Percentiles rank a stretch among this genome's conserved stretches.
phyloP scores from a whole-genome alignment of 1,140 invertebrate species.

The Zaprionus lachaisei region DNA sequence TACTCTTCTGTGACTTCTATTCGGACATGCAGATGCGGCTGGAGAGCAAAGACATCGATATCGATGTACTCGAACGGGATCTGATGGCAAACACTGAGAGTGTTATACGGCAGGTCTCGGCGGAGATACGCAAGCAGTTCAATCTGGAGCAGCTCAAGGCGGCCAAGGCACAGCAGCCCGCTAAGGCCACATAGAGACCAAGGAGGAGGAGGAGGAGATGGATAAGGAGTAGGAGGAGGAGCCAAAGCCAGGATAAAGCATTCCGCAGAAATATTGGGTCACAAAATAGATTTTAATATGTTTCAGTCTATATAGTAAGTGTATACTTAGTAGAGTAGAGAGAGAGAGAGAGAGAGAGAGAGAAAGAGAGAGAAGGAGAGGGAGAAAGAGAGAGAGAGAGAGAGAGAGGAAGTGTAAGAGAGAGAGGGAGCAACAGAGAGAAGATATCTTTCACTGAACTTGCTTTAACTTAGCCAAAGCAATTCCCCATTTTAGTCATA shows the following conservation, averaged over 20 bases:
- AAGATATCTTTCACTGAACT: not conserved
- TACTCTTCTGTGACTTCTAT: constrained; percentile 83
- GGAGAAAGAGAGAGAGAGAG: not conserved
- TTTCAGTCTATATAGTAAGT: constrained; percentile 5
- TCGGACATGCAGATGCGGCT: constrained; percentile 83
- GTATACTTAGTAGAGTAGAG: not conserved
- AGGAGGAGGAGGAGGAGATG: not conserved
- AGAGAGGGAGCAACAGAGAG: not conserved
- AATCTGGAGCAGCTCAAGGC: constrained; percentile 75
- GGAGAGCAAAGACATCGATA: constrained; percentile 79
- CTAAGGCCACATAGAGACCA: constrained; percentile 60
- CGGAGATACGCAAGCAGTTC: constrained; percentile 74
- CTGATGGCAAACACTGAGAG: constrained; percentile 78
- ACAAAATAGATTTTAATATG: constrained; percentile 57
- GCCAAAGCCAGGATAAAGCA: constrained; percentile 1
- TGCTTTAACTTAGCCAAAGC: not conserved
- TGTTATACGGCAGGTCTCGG: constrained; percentile 73
- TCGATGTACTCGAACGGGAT: constrained; percentile 74
- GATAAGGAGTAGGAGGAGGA: not conserved
- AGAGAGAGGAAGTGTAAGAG: too few relatives aligned
- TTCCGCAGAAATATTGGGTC: constrained; percentile 29
- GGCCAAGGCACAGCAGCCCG: constrained; percentile 69
- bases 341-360: not conserved
- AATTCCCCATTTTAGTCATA: not conserved
- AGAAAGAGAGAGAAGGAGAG: not conserved